Base-by-base conservation (phyloP, 2,888 invertebrate genomes). In the Chelonus formosanus region DNA sequence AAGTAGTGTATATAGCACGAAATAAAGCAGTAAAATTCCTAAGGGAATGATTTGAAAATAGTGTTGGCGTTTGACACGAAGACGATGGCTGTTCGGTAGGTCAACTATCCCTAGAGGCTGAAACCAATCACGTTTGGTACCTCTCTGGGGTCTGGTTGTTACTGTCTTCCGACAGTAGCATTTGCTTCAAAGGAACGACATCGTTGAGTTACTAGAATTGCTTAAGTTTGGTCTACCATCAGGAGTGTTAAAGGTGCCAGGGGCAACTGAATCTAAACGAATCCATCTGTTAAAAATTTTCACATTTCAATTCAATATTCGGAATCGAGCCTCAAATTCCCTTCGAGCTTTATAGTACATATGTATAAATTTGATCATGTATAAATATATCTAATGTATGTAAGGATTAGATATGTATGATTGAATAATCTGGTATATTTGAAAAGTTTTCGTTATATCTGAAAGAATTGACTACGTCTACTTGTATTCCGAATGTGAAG, bases 291-390 rank as follows among this genome's bases (percentile, higher is more conserved):
- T 43, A 36, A 40, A 43, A 61, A 53, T 56, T 67, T 69, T 65
- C 61, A 68, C 71, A 71, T 75, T 77, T 74, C 77, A 75, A 75
- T 75, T 76, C 76, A 73, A 77, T 79, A 78, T 78, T 78, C 77
- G 60, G 65, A 70, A 68, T 75, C 71, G 68, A 68, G 60, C 67
- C 72, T 74, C 74, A 76, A 75, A 74, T 74, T 75, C 71, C 63
- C 56, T 63, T 20, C 20, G 20, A 20, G 20, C 20, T 20, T 20
- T 20, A 20, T 20, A 20, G 20, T 20, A 20, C 20, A 20, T 20
- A 20, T 20, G 20, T 20, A 20, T 20, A 20, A 20, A 48, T n/a
- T 65, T 40, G 43, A 7, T 31, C 47, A 35, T 36, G 45, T 52
- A 43, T 43, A 67, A 40, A 36, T 63, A 35, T 68, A 50, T 10